Conservation (phyloP, 2,888 invertebrate species). For the Diploptera punctata region DNA sequence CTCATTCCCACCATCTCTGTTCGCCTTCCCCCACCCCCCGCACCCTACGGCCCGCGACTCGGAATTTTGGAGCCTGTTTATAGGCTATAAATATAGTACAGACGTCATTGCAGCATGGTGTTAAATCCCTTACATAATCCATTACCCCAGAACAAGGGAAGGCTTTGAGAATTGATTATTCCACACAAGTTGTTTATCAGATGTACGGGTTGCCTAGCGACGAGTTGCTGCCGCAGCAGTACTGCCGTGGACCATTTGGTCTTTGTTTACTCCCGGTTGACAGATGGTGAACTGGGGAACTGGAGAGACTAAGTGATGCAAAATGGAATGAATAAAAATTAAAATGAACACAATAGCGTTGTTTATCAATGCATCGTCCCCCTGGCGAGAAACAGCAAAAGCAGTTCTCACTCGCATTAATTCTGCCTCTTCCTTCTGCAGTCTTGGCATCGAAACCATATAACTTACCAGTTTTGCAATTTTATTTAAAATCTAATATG, state of each 20-base stretch:
- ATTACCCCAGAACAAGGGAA: constrained; percentile 44
- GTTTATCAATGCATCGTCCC: constrained; percentile 40
- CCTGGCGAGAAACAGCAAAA: too few relatives aligned
- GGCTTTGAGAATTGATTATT: constrained; percentile 47
- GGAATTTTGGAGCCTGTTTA: constrained; percentile 41
- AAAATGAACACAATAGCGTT: constrained; percentile 43
- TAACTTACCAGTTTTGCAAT: too few relatives aligned
- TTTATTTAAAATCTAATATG: too few relatives aligned
- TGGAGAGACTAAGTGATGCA: constrained; percentile 43
- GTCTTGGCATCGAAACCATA: too few relatives aligned
- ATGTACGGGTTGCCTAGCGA: constrained; percentile 45
- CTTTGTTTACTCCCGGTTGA: constrained; percentile 49
- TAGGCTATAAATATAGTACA: constrained; percentile 45
- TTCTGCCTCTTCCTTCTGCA: too few relatives aligned
- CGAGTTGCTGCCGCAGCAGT: constrained; percentile 34
- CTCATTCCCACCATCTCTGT: constrained; percentile 25
- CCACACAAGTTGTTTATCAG: constrained; percentile 48
- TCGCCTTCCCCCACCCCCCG: constrained; percentile 9
- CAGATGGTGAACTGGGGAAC: constrained; percentile 49
- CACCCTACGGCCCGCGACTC: constrained; percentile 31
- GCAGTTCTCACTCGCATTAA: too few relatives aligned
- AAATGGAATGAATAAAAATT: constrained; percentile 43
- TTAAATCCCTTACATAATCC: constrained; percentile 45
- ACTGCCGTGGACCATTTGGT: constrained; percentile 47
- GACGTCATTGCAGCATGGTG: constrained; percentile 44